Conservation (phyloP, 1,140 invertebrate species). For the Marisa cornuarietis region DNA sequence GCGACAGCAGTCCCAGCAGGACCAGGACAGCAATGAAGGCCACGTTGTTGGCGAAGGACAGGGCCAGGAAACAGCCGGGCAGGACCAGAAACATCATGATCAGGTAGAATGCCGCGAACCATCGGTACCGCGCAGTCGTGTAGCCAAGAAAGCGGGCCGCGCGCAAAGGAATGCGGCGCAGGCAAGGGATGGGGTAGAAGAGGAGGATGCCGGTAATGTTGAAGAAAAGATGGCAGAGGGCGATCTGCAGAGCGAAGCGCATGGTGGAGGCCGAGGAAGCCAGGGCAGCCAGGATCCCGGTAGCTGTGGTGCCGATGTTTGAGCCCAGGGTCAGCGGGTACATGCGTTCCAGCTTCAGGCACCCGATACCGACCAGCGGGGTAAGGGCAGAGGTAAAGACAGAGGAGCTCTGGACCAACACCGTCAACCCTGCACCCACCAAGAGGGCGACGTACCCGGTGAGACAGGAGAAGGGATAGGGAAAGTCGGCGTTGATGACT, state of each 20-base stretch:
- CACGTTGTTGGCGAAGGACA: conserved; percentile 59
- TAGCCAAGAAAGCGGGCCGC: conserved; percentile 68
- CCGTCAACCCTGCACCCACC: conserved; percentile 72
- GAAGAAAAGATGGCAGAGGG: conserved; percentile 74
- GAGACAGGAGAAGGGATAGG: conserved; percentile 65
- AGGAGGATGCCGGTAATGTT: conserved; percentile 73
- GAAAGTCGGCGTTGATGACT: conserved; percentile 70
- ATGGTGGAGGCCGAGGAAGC: conserved; percentile 63
- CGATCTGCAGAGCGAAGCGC: conserved; percentile 70
- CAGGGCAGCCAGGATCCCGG: conserved; percentile 70
- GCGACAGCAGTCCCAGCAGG: conserved; percentile 46
- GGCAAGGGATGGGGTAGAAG: conserved; percentile 72
- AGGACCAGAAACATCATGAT: conserved; percentile 69
- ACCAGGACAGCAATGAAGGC: conserved; percentile 48
- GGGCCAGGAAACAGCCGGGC: conserved; percentile 66
- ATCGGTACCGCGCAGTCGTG: conserved; percentile 69
- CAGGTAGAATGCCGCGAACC: conserved; percentile 72
- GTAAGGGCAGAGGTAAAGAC: conserved; percentile 75
- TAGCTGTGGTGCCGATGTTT: conserved; percentile 75
- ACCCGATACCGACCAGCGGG: conserved; percentile 73
- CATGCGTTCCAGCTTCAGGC: conserved; percentile 71
- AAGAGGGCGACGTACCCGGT: conserved; percentile 72
- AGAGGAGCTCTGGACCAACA: conserved; percentile 74
- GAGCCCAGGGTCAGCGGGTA: conserved; percentile 74
- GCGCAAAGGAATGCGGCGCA: conserved; percentile 70